Base-by-base conservation (phyloP, 2,888 invertebrate genomes). In the Apomyelois bistriatella region DNA sequence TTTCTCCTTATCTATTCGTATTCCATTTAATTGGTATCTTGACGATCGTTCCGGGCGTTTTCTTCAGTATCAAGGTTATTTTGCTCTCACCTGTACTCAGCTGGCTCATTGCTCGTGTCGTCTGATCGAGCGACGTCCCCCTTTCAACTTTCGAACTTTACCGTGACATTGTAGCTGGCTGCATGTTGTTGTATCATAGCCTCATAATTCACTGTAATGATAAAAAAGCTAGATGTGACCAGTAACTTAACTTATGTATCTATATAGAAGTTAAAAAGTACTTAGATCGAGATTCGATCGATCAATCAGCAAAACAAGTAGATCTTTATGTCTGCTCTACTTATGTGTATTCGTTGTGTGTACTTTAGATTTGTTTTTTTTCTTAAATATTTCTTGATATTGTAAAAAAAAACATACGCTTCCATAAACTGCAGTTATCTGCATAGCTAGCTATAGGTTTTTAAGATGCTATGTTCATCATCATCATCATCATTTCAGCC, bases 61-160 rank as follows among this genome's bases (percentile, higher is more conserved):
- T 88, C 88, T 81, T 87, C 76, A 68, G 59, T 78, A 81, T 81
- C 81, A 83, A 84, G 82, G 82, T 81, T 82, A 74, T 63, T 61
- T 62, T 71, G 74, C 82, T 85, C 82, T 83, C 84, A 79, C 85
- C 73, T 61, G 70, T 65, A 64, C 62, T 64, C 62, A 61, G 61
- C 60, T n/a, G 59, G 59, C 58, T 58, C 60, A 58, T 63, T 57
- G 66, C 60, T 61, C 62, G 61, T 70, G 70, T 57, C 60, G 70
- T 57, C 60, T 66, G 76, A 72, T 79, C 70, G 64, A 68, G 68
- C 72, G 67, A 9, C 49, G 72, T 64, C 68, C 72, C 65, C 69
- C 60, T 72, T 74, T 76, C 68, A 55, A 75, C 69, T 79, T 79
- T 79, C 76, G 66, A 77, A 72, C 60, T 53, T 43, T 53, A 38